Evolutionary conservation across 2,113 vertebrate species (phyloP).

Genomic region (Spilogale gracilis): DNA sequence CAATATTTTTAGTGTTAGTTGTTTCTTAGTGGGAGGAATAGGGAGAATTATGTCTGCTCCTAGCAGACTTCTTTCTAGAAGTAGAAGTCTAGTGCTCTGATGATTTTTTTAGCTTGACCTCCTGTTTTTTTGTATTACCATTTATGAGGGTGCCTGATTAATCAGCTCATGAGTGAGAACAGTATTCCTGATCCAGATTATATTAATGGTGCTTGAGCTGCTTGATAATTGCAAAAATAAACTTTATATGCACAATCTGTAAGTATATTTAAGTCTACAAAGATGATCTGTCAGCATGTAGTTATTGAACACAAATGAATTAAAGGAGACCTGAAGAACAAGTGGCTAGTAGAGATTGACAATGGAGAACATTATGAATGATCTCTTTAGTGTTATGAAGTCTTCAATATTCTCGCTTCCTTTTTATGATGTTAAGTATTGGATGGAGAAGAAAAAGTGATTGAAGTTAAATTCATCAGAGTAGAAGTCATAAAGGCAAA

Average conservation of each 20-base stretch:
- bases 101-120: neutral
- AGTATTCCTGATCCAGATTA: neutral
- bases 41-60: neutral
- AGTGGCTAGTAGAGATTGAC: neutral
- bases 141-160: neutral
- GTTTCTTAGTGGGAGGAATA: neutral
- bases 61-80: neutral
- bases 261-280: neutral
- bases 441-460: neutral
- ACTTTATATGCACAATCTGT: neutral
- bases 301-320: neutral
- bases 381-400: neutral
- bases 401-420: neutral
- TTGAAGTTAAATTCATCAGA: neutral
- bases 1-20: neutral
- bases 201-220: neutral
- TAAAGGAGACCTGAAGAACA: neutral
- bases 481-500: neutral
- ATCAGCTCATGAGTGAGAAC: neutral
- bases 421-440: neutral
- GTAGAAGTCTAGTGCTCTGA: neutral
- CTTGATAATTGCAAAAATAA: conserved; percentile 17
- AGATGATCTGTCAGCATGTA: neutral
- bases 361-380: neutral
- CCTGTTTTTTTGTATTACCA: neutral